Conservation (phyloP, 2,113 vertebrate species). For the Chunga burmeisteri region DNA sequence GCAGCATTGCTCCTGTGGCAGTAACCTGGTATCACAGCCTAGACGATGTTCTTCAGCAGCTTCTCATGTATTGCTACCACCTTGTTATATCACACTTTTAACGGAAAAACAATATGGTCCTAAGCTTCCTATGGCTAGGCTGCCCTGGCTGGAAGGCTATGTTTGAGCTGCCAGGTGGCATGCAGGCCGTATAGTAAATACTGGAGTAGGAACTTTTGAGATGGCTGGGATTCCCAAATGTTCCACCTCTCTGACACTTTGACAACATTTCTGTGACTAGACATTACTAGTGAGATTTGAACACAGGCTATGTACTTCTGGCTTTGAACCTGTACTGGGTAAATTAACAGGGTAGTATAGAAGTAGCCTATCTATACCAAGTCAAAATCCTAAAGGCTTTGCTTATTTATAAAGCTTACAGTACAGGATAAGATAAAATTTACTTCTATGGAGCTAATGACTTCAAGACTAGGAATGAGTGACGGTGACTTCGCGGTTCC, state of each 20-base stretch:
- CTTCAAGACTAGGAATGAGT: background rate
- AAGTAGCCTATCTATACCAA: background rate
- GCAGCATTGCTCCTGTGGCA: background rate
- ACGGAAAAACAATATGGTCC: background rate
- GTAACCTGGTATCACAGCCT: background rate
- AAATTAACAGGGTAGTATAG: background rate
- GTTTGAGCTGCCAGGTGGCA: background rate
- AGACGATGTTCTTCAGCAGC: background rate
- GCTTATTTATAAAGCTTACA: background rate
- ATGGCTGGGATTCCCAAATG: background rate
- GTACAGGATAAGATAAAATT: background rate
- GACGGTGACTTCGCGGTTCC: background rate
- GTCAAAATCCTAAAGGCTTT: background rate
- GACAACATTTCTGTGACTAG: background rate
- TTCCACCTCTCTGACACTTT: background rate
- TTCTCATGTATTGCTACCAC: background rate
- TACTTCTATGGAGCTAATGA: background rate
- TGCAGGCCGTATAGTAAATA: background rate
- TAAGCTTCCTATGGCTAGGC: background rate
- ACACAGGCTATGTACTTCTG: accelerated
- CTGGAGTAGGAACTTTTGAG: background rate
- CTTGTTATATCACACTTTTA: no score
- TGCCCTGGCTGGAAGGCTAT: background rate
- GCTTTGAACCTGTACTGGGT: background rate
- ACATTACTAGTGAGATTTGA: background rate